phyloP scores from a whole-genome alignment of 2,888 invertebrate species.

The Limnephilus auricula region DNA sequence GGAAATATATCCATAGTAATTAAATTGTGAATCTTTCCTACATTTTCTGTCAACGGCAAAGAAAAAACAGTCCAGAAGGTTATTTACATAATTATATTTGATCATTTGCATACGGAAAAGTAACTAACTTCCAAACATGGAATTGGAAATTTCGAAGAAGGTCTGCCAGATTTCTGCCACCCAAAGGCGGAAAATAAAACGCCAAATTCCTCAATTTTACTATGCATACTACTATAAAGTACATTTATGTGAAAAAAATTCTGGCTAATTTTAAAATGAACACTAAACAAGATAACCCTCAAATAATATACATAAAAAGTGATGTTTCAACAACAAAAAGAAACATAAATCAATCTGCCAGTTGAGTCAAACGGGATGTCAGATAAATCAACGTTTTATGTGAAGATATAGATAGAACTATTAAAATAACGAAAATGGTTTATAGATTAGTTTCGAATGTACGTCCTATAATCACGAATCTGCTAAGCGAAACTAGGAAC shows the following conservation, averaged over 20 bases:
- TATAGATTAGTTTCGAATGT: neutral
- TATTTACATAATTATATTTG: neutral
- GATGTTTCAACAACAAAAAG: neutral
- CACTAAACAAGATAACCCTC: neutral
- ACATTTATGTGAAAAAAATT: neutral
- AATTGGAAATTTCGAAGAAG: slow-evolving; percentile 35
- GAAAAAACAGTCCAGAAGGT: slow-evolving; percentile 15
- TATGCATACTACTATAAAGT: neutral
- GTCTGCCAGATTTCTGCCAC: slow-evolving; percentile 18
- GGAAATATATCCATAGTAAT: slow-evolving; percentile 16
- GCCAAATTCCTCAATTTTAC: neutral
- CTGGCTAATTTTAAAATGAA: neutral
- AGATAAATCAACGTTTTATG: neutral
- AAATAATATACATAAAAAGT: neutral
- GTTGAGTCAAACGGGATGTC: neutral
- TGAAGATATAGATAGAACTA: neutral
- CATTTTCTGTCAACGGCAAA: slow-evolving; percentile 24
- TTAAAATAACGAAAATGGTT: neutral
- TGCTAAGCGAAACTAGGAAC: neutral
- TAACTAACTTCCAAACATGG: slow-evolving; percentile 20
- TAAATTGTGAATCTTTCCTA: slow-evolving; percentile 31
- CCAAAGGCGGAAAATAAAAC: slow-evolving; percentile 4
- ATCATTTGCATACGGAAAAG: slow-evolving; percentile 40
- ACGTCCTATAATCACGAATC: too few relatives aligned
- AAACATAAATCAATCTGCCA: neutral